Conservation (phyloP, 2,797 vertebrate genomes). For the Poeciliopsis gracilis region DNA sequence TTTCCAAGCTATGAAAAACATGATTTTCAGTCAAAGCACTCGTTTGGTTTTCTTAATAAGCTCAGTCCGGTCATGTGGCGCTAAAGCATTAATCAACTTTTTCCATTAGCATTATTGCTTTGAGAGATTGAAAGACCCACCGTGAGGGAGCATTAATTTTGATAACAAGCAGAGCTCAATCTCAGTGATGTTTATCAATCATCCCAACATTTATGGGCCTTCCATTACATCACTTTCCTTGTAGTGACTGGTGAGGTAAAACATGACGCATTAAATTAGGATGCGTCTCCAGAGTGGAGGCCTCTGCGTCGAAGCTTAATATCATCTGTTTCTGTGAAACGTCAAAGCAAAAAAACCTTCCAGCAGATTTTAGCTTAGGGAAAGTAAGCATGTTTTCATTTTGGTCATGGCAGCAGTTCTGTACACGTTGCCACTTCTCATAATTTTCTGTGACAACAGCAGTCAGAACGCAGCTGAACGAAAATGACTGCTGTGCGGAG, state of each 20-base stretch:
- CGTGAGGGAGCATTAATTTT: slow-evolving; percentile 37
- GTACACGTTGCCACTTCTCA: slow-evolving; percentile 51
- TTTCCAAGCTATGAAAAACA: not conserved
- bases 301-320: not conserved
- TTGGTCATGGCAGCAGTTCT: slow-evolving; percentile 55
- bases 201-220: slow-evolving; percentile 19
- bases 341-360: not conserved
- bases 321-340: not conserved
- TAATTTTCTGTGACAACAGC: slow-evolving; percentile 74
- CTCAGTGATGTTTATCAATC: slow-evolving; percentile 46
- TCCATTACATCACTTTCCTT: slow-evolving; percentile 18
- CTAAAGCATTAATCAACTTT: slow-evolving; percentile 36
- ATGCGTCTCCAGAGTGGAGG: slow-evolving; percentile 3
- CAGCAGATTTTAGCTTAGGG: slow-evolving; percentile 10
- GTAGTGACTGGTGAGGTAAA: slow-evolving; percentile 30
- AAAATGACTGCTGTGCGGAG: slow-evolving; percentile 49
- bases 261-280: slow-evolving; percentile 4
- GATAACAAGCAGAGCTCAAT: slow-evolving; percentile 52
- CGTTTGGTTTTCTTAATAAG: slow-evolving; percentile 20
- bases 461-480: slow-evolving; percentile 40
- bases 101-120: slow-evolving; percentile 60
- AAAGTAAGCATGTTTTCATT: slow-evolving; percentile 62
- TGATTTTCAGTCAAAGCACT: not conserved
- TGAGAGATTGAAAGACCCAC: slow-evolving; percentile 39
- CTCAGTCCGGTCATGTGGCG: slow-evolving; percentile 16